Percentiles rank a stretch among this genome's conserved stretches.
Conservation (phyloP, 2,888 invertebrate species). For the Plagiodera versicolora region DNA sequence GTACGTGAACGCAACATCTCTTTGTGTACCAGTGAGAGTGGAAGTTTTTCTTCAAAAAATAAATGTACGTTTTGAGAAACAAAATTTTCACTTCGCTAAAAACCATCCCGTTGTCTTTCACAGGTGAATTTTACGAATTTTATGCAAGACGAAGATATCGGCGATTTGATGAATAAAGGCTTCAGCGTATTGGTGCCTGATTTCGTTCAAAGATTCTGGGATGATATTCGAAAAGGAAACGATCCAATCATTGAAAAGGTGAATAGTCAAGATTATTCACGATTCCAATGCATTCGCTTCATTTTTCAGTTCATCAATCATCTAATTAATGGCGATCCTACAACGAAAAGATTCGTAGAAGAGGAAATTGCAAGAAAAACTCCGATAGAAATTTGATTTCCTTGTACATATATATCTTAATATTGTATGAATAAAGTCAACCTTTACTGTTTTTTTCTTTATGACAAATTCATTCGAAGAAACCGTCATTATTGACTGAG, state of each 20-base stretch:
- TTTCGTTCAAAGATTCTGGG: slow-evolving; percentile 25
- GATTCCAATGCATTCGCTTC: too few relatives aligned
- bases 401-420: too few relatives aligned
- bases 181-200: slow-evolving; percentile 20
- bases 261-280: too few relatives aligned
- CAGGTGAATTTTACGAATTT: slow-evolving; percentile 25
- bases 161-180: slow-evolving; percentile 21
- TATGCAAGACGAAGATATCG: slow-evolving; percentile 26
- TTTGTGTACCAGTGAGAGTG: slow-evolving; percentile 11
- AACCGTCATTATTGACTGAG: too few relatives aligned
- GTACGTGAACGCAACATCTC: slow-evolving; percentile 7
- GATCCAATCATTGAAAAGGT: slow-evolving; percentile 24
- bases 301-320: not conserved
- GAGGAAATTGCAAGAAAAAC: too few relatives aligned
- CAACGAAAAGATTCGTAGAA: not conserved
- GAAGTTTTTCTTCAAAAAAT: slow-evolving; percentile 7
- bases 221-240: slow-evolving; percentile 20
- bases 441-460: too few relatives aligned
- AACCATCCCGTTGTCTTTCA: not conserved
- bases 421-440: too few relatives aligned
- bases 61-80: not conserved
- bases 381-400: too few relatives aligned
- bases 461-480: too few relatives aligned
- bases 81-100: not conserved
- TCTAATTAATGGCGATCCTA: not conserved